Evolutionary conservation across 2,797 vertebrate genomes (phyloP).

Genomic region (Phrynocephalus guinanensis): DNA sequence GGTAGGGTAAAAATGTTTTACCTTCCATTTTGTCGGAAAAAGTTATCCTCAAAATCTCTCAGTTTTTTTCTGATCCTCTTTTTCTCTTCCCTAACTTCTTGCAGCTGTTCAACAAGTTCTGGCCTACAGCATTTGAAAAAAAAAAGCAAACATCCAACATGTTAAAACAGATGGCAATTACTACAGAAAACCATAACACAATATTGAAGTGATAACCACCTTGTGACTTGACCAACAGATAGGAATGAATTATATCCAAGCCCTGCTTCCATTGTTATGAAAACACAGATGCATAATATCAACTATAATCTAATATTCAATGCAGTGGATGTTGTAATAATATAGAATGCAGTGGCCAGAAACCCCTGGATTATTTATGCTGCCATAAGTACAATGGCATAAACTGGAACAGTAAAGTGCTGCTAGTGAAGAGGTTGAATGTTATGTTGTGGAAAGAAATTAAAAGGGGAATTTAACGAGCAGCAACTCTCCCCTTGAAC

Average conservation of each 20-base stretch:
- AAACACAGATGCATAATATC: not conserved
- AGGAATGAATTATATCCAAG: not conserved
- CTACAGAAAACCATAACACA: not conserved
- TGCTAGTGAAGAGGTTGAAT: too few relatives aligned
- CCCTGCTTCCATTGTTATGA: not conserved
- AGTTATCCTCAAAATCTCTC: constrained; percentile 96
- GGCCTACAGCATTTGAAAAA: constrained; percentile 76
- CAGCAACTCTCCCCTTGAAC: too few relatives aligned
- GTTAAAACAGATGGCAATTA: not conserved
- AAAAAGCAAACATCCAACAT: constrained; percentile 7
- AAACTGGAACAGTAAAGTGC: too few relatives aligned
- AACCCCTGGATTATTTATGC: too few relatives aligned
- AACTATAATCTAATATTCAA: too few relatives aligned
- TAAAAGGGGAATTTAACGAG: too few relatives aligned
- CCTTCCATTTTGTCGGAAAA: constrained; percentile 97
- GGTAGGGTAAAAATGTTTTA: constrained; percentile 59
- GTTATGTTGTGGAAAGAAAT: too few relatives aligned
- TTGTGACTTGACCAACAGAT: not conserved
- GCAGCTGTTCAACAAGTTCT: constrained; percentile 95
- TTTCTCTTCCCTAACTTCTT: constrained; percentile 95
- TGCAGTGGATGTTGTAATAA: too few relatives aligned
- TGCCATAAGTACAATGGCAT: too few relatives aligned
- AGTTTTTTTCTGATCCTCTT: constrained; percentile 93
- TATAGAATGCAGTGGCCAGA: too few relatives aligned
- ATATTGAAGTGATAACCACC: not conserved